Percentiles rank a stretch among this genome's conserved stretches.
These are phyloP conservation scores for Canis aureus DNA, from an alignment of 2,113 vertebrate genomes.

Conservation along the genomic window DNA sequence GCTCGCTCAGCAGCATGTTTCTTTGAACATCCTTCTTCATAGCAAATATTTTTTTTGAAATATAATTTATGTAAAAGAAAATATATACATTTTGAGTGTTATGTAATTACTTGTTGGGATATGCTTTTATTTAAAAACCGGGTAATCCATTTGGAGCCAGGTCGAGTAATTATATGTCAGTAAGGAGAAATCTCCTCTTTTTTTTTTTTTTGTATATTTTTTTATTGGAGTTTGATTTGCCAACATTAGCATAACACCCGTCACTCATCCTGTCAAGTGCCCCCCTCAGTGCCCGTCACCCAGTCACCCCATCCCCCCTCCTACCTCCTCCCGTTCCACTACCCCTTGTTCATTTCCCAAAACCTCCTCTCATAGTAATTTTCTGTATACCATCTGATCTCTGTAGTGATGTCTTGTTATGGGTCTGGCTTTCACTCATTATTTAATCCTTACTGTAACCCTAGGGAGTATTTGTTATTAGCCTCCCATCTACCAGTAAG, in stretches of 20 bases:
- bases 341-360: no score
- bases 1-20: no score
- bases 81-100: not conserved
- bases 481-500: not conserved
- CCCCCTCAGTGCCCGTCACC: no score
- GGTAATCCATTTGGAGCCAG: not conserved
- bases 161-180: not conserved
- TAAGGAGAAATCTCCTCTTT: not conserved
- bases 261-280: no score
- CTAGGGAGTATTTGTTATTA: not conserved
- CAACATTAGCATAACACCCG: no score
- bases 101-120: not conserved
- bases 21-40: not conserved
- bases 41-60: not conserved
- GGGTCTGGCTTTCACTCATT: not conserved
- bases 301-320: no score
- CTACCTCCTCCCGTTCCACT: no score
- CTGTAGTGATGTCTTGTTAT: not conserved
- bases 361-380: not conserved
- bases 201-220: no score
- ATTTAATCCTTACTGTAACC: not conserved
- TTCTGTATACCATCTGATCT: not conserved
- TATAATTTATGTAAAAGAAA: not conserved
- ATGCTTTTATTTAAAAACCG: conserved; percentile 26
- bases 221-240: no score